Percentiles rank a stretch among this genome's conserved stretches.
Conservation (phyloP, 2,888 invertebrate genomes). For the Ochropleura leucogaster region DNA sequence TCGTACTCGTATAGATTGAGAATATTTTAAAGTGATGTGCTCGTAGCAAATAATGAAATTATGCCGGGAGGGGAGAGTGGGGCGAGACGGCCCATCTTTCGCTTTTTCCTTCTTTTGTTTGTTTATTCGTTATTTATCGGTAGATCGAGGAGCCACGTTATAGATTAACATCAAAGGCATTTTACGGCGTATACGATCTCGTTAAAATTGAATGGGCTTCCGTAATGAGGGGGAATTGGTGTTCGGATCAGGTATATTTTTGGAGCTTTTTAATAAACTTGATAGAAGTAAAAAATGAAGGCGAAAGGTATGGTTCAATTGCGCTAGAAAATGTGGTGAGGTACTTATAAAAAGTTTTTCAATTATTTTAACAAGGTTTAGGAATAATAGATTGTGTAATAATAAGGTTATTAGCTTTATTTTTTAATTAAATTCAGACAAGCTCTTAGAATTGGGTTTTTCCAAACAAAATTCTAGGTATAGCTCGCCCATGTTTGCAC, state of each 20-base stretch:
- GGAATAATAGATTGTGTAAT: not conserved
- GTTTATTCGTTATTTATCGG: slow-evolving; percentile 86
- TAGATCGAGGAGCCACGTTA: slow-evolving; percentile 81
- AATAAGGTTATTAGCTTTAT: no score
- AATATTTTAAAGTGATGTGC: slow-evolving; percentile 78
- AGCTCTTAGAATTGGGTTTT: no score
- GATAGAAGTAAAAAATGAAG: slow-evolving; percentile 45
- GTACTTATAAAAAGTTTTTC: slow-evolving; percentile 3
- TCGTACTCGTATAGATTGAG: slow-evolving; percentile 73
- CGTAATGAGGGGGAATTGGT: slow-evolving; percentile 73
- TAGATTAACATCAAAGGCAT: slow-evolving; percentile 86
- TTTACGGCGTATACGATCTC: slow-evolving; percentile 75
- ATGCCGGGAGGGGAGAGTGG: slow-evolving; percentile 69
- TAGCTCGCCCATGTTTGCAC: no score
- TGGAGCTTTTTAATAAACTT: slow-evolving; percentile 59
- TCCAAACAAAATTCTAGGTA: no score
- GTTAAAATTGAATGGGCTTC: slow-evolving; percentile 81
- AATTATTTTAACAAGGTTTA: slow-evolving; percentile 2
- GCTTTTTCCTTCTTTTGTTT: slow-evolving; percentile 81
- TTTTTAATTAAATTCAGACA: not conserved
- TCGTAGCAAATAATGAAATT: slow-evolving; percentile 84
- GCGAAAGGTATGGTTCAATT: slow-evolving; percentile 44
- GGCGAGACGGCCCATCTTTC: slow-evolving; percentile 64
- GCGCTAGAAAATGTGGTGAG: slow-evolving; percentile 13
- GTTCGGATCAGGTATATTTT: slow-evolving; percentile 65